A percentile compares a stretch with the other conserved stretches of the same genome.
These are phyloP conservation scores for Erethizon dorsatum DNA, from an alignment of 2,797 vertebrate genomes.

Conservation along the genomic window DNA sequence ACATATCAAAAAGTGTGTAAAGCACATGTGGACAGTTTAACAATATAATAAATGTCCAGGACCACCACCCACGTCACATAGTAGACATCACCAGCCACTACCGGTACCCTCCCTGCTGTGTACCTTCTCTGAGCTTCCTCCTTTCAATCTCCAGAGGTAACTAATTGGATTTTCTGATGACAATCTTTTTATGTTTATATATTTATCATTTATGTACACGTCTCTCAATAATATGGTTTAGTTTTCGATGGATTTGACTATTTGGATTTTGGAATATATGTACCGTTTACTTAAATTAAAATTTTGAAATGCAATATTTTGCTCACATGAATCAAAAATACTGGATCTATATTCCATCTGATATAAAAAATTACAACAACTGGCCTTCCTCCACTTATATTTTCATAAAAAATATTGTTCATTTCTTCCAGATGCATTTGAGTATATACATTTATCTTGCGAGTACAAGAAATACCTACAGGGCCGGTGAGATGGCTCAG, in stretches of 20 bases:
- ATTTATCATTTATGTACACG: not conserved
- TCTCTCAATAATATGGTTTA: not conserved
- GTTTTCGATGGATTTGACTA: not conserved
- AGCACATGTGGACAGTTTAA: slow-evolving; percentile 62
- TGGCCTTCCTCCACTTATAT: not conserved
- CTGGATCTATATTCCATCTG: not conserved
- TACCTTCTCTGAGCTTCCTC: not conserved
- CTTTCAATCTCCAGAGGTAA: fast-evolving
- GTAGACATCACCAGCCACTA: not conserved
- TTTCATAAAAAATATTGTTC: slow-evolving; percentile 66
- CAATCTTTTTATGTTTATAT: not conserved
- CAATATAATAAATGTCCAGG: slow-evolving; percentile 52
- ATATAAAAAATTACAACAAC: slow-evolving; percentile 4
- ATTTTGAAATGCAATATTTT: not conserved
- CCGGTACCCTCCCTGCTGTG: fast-evolving
- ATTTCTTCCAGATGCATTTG: slow-evolving; percentile 69
- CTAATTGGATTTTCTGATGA: not conserved
- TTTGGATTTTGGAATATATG: not conserved
- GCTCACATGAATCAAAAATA: not conserved
- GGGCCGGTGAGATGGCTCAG: too few relatives aligned
- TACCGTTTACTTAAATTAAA: not conserved
- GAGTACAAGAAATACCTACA: not conserved
- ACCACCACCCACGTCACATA: slow-evolving; percentile 18
- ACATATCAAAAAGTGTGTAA: slow-evolving; percentile 48
- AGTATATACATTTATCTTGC: slow-evolving; percentile 35